Conservation (phyloP, 2,888 invertebrate species). For the Drosophila meridiana region DNA sequence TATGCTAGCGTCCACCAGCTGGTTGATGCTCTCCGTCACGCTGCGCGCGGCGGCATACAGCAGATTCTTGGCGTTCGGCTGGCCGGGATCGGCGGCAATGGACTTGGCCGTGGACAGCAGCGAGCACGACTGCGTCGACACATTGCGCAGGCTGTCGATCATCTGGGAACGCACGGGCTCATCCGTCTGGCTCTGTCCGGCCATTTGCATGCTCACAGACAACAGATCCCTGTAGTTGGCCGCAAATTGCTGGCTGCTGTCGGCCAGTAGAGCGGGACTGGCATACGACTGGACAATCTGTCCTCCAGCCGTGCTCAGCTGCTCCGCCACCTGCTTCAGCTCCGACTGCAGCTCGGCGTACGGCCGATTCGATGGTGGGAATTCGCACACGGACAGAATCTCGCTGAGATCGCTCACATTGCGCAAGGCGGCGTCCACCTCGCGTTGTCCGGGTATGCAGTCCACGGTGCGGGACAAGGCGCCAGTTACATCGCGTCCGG, state of each 20-base stretch:
- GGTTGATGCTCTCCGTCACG: conserved; percentile 96
- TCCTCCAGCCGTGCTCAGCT: conserved; percentile 93
- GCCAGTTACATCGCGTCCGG: conserved; percentile 90
- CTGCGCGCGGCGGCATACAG: conserved; percentile 94
- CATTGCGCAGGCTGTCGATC: conserved; percentile 93
- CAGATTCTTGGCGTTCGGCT: conserved; percentile 96
- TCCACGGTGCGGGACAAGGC: conserved; percentile 89
- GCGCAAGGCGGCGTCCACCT: conserved; percentile 95
- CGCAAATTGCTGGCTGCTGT: conserved; percentile 91
- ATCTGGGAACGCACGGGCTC: conserved; percentile 91
- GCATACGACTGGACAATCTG: conserved; percentile 92
- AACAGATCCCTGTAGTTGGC: conserved; percentile 91
- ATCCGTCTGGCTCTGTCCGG: conserved; percentile 91
- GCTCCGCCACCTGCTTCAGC: conserved; percentile 93
- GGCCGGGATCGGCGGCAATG: conserved; percentile 94
- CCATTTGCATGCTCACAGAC: conserved; percentile 93
- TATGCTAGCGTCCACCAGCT: conserved; percentile 90
- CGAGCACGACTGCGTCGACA: conserved; percentile 94
- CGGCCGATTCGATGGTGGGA: conserved; percentile 90
- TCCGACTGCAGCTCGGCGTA: conserved; percentile 94
- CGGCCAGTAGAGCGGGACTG: conserved; percentile 89
- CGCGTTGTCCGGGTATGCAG: conserved; percentile 96
- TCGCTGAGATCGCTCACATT: conserved; percentile 92
- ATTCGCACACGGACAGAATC: conserved; percentile 90
- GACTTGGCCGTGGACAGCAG: conserved; percentile 94